Conservation (phyloP, 2,888 invertebrate genomes). For the Acleris literana region DNA sequence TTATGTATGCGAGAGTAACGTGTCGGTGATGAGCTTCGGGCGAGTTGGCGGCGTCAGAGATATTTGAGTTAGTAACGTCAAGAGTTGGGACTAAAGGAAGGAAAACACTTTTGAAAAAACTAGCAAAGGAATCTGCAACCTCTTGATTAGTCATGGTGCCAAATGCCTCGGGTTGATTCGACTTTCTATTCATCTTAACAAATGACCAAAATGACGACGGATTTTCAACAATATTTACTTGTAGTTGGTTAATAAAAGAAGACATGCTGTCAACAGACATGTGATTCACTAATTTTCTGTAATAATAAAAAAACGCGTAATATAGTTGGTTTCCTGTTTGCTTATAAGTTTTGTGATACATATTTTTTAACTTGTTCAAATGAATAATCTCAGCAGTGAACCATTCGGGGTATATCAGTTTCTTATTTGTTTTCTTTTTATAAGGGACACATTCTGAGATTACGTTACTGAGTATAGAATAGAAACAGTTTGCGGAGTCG, state of each 20-base stretch:
- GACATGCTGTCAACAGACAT: neutral
- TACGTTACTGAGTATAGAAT: no score
- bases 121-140: no score
- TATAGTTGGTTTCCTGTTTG: constrained; percentile 1
- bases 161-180: constrained; percentile 1
- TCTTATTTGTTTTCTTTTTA: neutral
- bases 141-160: neutral
- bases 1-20: no score
- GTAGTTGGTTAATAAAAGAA: neutral
- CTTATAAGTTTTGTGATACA: constrained; percentile 7
- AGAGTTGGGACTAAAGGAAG: no score
- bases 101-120: no score
- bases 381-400: neutral
- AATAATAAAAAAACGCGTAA: neutral
- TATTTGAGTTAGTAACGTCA: no score
- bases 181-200: neutral
- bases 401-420: constrained; percentile 2
- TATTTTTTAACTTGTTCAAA: constrained; percentile 10
- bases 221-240: neutral
- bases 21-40: no score
- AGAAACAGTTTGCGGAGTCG: no score
- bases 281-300: neutral
- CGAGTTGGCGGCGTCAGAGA: no score
- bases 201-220: constrained; percentile 1
- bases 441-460: no score